Percentiles rank a stretch among this genome's conserved stretches.
Evolutionary conservation across 2,888 invertebrate genomes (phyloP).

Genomic region (Nemoura dubitans): DNA sequence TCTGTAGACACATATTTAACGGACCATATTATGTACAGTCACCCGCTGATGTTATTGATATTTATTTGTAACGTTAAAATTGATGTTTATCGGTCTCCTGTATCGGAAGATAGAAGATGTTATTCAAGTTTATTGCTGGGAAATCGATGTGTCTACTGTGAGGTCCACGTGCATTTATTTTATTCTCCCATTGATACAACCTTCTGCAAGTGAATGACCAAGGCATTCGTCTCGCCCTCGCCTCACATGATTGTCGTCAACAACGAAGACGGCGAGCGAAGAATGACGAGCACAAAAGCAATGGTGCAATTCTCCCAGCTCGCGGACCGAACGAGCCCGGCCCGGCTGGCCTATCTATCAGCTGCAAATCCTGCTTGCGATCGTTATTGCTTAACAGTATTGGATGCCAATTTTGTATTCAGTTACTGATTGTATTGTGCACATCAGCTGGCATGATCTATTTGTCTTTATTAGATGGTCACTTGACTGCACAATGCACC

Average conservation of each 20-base stretch:
- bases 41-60: background rate
- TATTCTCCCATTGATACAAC: background rate
- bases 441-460: background rate
- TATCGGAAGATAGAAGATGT: background rate
- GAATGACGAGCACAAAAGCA: background rate
- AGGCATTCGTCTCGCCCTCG: background rate
- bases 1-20: background rate
- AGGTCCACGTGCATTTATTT: background rate
- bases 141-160: background rate
- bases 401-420: background rate
- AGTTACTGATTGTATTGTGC: background rate
- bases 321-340: too few relatives aligned
- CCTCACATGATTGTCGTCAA: background rate
- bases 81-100: background rate
- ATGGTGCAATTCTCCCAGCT: background rate
- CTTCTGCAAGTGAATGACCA: background rate
- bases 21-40: background rate
- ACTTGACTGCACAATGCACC: background rate
- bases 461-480: constrained; percentile 7
- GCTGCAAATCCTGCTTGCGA: background rate
- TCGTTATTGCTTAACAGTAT: background rate
- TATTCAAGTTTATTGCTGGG: background rate
- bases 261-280: background rate
- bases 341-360: background rate
- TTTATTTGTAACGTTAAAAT: background rate